Evolutionary conservation across 2,888 invertebrate species (phyloP).

Genomic region (Drosophila borborema): DNA sequence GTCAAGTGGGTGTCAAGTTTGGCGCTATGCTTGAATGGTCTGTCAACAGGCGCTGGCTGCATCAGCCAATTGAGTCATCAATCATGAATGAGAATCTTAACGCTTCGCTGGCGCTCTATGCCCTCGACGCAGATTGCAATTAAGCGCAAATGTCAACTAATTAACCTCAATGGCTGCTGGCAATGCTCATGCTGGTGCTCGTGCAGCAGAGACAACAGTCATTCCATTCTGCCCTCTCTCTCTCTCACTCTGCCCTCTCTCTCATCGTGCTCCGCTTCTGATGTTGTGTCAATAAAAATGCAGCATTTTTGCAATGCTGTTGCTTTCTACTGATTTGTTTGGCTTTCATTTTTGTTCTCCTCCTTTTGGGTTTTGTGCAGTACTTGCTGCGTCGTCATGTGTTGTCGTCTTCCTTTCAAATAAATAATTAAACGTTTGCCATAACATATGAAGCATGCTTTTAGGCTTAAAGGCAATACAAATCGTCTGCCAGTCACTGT

Average conservation of each 20-base stretch:
- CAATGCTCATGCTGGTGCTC: slow-evolving; percentile 3
- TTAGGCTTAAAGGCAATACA: slow-evolving; percentile 73
- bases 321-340: slow-evolving; percentile 32
- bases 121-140: slow-evolving; percentile 68
- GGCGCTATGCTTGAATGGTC: slow-evolving; percentile 64
- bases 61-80: slow-evolving; percentile 55
- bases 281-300: slow-evolving; percentile 45
- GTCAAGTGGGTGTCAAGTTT: slow-evolving; percentile 73
- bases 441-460: slow-evolving; percentile 81
- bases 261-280: neutral
- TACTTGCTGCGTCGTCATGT: slow-evolving; percentile 26
- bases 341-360: slow-evolving; percentile 1
- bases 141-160: slow-evolving; percentile 84
- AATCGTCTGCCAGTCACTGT: slow-evolving; percentile 46
- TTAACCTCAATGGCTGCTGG: slow-evolving; percentile 72
- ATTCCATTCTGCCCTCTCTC: neutral
- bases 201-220: neutral
- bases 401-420: slow-evolving; percentile 70
- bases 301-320: slow-evolving; percentile 41
- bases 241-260: neutral
- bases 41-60: slow-evolving; percentile 39
- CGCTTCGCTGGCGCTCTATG: slow-evolving; percentile 60
- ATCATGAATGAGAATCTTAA: slow-evolving; percentile 70
- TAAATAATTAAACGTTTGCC: slow-evolving; percentile 84
- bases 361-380: slow-evolving; percentile 8